Evolutionary conservation across 2,113 vertebrate genomes (phyloP), one percentile per base, ranked within the genome.

Genomic region (Myotis yumanensis): DNA sequence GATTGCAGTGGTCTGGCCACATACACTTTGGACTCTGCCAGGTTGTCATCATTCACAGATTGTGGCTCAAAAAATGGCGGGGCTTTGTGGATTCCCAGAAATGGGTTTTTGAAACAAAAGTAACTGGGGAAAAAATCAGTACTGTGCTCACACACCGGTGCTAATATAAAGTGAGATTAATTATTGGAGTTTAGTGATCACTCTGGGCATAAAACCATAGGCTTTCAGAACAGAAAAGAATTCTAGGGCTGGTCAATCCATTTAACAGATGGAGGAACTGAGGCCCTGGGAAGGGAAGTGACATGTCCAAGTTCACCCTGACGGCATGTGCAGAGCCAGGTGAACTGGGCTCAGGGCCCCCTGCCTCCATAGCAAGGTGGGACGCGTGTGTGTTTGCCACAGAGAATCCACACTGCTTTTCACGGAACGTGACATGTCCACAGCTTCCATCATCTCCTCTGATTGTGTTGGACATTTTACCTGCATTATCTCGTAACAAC

Each of bases 1-100:
- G 18, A 17, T 18, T 4, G 2, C 23, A 3, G 51, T 25, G 57
- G 25, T 51, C 80, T 43, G 15, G 0, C 10, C 3, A 1, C 28
- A 23, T 25, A 37, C 6, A 15, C 23, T 52, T 52, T 51, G 46
- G 76, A 54, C 71, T 79, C 83, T 12, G 18, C 79, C 35, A 28
- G 25, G 15, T n/a, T 52, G 57, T 75, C 66, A 66, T 66, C 12
- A 30, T 12, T 11, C 17, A 23, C 25, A 62, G 51, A 18, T 2
- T 43, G 28, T 11, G 30, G 18, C 62, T 64, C 57, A 46, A 37
- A 43, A 4, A 6, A 20, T n/a, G 0, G 7, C 20, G 16, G 64
- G 43, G n/a, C 72, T 86, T 48, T 72, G 83, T 32, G n/a, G 37
- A 37, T 28, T 80, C 18, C 7, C 7, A 37, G 25, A 87, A 77